Conservation (phyloP, 2,888 invertebrate species). For the Drosophila quinaria region DNA sequence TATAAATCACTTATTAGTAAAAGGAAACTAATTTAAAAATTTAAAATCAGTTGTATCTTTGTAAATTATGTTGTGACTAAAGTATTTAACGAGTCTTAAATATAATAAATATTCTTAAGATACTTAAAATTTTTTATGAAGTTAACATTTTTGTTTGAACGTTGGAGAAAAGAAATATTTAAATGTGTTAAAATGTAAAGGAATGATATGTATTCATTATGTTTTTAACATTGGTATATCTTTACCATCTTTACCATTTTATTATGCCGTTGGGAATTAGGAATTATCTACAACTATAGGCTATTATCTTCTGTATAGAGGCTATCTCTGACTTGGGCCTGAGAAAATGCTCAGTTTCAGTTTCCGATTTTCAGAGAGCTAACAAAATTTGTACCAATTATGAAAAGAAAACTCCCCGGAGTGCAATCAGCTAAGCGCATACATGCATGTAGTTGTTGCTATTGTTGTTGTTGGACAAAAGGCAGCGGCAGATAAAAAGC, state of each 20-base stretch:
- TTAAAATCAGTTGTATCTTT: background rate
- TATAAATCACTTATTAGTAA: background rate
- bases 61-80: background rate
- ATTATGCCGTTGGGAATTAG: conserved; percentile 1
- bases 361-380: conserved; percentile 30
- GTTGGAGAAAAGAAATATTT: background rate
- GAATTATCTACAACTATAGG: conserved; percentile 1
- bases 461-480: conserved; percentile 52
- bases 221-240: background rate
- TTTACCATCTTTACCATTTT: background rate
- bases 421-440: conserved; percentile 63
- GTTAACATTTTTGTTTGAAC: too few relatives aligned
- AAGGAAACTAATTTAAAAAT: background rate
- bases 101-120: too few relatives aligned
- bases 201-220: background rate
- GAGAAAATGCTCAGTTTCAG: conserved; percentile 47
- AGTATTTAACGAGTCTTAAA: too few relatives aligned
- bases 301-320: conserved; percentile 4
- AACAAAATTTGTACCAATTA: conserved; percentile 71
- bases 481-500: conserved; percentile 61
- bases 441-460: conserved; percentile 10
- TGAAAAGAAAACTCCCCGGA: conserved; percentile 63
- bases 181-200: background rate
- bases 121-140: too few relatives aligned
- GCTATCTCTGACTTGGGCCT: conserved; percentile 27